phyloP scores from a whole-genome alignment of 1,140 invertebrate species.

The Charaxes varanes region DNA sequence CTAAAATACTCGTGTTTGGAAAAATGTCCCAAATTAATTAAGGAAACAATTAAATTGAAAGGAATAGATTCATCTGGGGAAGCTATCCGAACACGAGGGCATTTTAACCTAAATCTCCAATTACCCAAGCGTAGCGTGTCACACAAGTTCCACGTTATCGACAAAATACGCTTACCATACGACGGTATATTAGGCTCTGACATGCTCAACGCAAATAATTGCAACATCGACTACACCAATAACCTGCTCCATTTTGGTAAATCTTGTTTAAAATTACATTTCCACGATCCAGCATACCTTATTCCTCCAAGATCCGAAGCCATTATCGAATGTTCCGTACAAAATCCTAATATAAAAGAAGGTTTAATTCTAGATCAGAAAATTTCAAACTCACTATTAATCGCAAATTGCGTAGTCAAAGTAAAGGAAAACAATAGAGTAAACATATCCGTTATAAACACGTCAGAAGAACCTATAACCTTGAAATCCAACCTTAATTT shows the following conservation, averaged over 20 bases:
- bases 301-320: constrained; percentile 20
- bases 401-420: constrained; percentile 20
- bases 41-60: no score
- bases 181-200: constrained; percentile 25
- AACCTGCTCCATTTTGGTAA: constrained; percentile 2
- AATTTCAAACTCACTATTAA: constrained; percentile 7
- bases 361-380: constrained; percentile 20
- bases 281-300: constrained; percentile 18
- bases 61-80: no score
- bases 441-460: constrained; percentile 17
- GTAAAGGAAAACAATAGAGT: constrained; percentile 24
- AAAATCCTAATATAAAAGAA: constrained; percentile 25
- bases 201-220: constrained; percentile 13
- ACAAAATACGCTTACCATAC: constrained; percentile 20
- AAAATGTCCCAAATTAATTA: no score
- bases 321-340: constrained; percentile 20
- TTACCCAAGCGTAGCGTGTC: constrained; percentile 5
- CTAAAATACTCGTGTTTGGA: no score
- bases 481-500: constrained; percentile 19
- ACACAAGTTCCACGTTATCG: constrained; percentile 23
- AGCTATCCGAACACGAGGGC: constrained; percentile 15
- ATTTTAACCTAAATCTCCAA: constrained; percentile 20
- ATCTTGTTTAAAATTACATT: constrained; percentile 11
- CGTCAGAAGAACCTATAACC: constrained; percentile 8
- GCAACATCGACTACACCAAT: constrained; percentile 14